phyloP scores from a whole-genome alignment of 2,797 vertebrate species.

The Gambusia yucatana region DNA sequence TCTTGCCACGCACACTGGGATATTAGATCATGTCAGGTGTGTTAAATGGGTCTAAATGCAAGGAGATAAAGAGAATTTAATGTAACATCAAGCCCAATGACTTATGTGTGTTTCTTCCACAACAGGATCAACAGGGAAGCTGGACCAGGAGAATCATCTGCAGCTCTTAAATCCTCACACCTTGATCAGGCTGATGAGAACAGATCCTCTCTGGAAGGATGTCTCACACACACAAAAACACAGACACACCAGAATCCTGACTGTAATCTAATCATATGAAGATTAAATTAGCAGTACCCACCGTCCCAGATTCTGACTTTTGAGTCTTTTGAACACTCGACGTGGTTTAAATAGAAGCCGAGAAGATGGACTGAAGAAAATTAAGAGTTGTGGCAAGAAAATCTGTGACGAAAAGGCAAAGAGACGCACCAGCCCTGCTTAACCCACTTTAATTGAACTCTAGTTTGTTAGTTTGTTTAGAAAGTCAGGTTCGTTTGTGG shows the following conservation, averaged over 20 bases:
- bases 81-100: background rate
- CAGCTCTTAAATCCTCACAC: too few species aligned
- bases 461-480: too few species aligned
- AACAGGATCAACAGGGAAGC: too few species aligned
- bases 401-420: background rate
- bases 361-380: background rate
- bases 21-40: background rate
- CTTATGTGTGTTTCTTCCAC: background rate
- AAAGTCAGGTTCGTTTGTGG: too few species aligned
- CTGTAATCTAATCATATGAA: background rate
- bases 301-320: background rate
- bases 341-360: background rate
- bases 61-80: background rate
- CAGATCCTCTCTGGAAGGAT: too few species aligned
- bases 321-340: background rate
- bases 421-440: background rate
- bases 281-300: too few species aligned
- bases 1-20: background rate
- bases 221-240: too few species aligned
- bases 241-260: background rate
- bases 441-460: too few species aligned
- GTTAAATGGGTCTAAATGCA: background rate
- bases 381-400: background rate
- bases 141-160: too few species aligned
- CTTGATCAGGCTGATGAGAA: too few species aligned